Conservation (phyloP, 2,888 invertebrate species). For the Malthinus seriepunctatus region DNA sequence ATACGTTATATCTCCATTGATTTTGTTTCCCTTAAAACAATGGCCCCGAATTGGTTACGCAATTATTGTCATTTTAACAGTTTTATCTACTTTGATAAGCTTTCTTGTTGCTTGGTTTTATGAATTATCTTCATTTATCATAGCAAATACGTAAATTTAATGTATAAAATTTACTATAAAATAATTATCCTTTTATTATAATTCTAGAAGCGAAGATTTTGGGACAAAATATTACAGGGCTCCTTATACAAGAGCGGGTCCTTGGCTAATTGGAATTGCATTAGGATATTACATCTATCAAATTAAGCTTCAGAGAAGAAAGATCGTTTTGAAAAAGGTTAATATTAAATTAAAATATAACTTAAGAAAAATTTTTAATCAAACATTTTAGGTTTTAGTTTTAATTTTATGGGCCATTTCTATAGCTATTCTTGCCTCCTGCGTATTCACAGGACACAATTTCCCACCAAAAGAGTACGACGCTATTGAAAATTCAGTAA, state of each 20-base stretch:
- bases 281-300: slow-evolving; percentile 38
- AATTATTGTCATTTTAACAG: not conserved
- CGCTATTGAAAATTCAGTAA: slow-evolving; percentile 39
- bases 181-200: not conserved
- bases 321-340: not conserved
- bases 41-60: not conserved
- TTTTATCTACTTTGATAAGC: not conserved
- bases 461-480: not conserved
- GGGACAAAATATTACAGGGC: slow-evolving; percentile 38
- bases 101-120: slow-evolving; percentile 1
- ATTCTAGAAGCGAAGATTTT: not conserved
- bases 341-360: not conserved
- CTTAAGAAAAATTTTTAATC: not conserved
- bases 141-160: not conserved
- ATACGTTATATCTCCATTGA: not conserved
- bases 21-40: not conserved
- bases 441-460: not conserved
- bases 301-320: slow-evolving; percentile 18
- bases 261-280: slow-evolving; percentile 45
- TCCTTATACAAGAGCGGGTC: slow-evolving; percentile 42
- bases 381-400: not conserved
- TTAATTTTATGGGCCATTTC: not conserved
- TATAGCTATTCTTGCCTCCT: not conserved
- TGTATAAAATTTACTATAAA: not conserved
- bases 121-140: not conserved